Conservation (phyloP, 1,140 invertebrate species). For the Muscidifurax raptorellus region DNA sequence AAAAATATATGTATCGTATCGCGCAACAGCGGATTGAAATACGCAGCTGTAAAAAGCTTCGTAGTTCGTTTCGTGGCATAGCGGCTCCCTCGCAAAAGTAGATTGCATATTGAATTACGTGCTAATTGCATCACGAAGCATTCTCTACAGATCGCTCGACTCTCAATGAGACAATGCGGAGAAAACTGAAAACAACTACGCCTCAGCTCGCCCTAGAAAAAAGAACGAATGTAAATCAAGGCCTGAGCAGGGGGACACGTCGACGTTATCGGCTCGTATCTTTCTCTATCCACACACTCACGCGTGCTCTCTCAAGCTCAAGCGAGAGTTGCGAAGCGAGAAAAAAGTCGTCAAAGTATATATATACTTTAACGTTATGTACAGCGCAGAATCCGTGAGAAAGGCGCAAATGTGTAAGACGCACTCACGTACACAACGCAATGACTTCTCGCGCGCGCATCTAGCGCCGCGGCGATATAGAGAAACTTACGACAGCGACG, state of each 20-base stretch:
- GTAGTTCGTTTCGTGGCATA: neutral
- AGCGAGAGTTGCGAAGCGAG: no score
- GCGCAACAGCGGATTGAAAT: neutral
- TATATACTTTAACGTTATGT: neutral
- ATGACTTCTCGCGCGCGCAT: neutral
- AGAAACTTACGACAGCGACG: neutral
- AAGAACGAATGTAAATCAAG: constrained; percentile 9
- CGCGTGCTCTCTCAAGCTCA: no score
- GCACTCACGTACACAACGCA: neutral
- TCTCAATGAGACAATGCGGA: neutral
- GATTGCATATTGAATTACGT: neutral
- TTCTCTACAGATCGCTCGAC: neutral
- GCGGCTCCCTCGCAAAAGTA: neutral
- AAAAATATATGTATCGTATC: neutral
- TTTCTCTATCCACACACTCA: no score
- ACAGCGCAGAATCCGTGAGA: constrained; percentile 7
- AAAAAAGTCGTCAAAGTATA: neutral
- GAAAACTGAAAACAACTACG: no score
- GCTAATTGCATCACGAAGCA: neutral
- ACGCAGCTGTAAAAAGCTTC: neutral
- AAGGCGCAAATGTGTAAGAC: constrained; percentile 28
- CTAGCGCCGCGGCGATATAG: neutral
- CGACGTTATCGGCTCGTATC: neutral
- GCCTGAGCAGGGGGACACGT: neutral
- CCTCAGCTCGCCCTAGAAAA: neutral